Conservation (phyloP, 2,888 invertebrate genomes). For the Carcina quercana region DNA sequence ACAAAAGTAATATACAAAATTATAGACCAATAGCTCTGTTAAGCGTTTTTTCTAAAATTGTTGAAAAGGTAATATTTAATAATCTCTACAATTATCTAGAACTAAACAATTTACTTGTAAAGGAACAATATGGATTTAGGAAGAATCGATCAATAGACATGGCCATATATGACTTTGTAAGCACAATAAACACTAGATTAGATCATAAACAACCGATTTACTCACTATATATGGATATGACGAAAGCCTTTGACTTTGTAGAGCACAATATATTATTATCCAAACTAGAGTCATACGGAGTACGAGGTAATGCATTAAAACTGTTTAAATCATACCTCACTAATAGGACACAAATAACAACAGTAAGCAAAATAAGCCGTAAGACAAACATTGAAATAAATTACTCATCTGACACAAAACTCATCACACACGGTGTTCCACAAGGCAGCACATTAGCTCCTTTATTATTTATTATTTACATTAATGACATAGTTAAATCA, state of each 20-base stretch:
- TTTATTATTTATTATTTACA: neutral
- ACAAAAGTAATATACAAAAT: slow-evolving; percentile 2
- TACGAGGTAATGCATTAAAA: slow-evolving; percentile 4
- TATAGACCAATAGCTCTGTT: slow-evolving; percentile 11
- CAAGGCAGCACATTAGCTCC: slow-evolving; percentile 3
- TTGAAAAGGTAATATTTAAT: slow-evolving; percentile 10
- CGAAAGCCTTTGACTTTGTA: slow-evolving; percentile 8
- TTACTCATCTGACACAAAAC: neutral
- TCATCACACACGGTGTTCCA: slow-evolving; percentile 1
- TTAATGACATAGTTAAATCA: too few relatives aligned
- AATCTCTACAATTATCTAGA: slow-evolving; percentile 5
- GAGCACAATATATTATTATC: slow-evolving; percentile 3
- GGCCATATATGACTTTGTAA: slow-evolving; percentile 3
- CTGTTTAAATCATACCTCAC: slow-evolving; percentile 4
- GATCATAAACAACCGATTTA: slow-evolving; percentile 2
- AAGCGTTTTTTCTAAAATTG: slow-evolving; percentile 6
- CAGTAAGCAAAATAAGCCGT: neutral
- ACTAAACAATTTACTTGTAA: slow-evolving; percentile 4
- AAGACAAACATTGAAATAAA: neutral
- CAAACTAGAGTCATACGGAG: slow-evolving; percentile 6
- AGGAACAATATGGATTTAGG: slow-evolving; percentile 10
- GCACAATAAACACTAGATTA: neutral
- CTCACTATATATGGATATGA: slow-evolving; percentile 4
- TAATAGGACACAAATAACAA: slow-evolving; percentile 2
- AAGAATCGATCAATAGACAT: slow-evolving; percentile 2